A percentile compares a stretch with the other conserved stretches of the same genome.
Evolutionary conservation across 2,797 vertebrate species (phyloP).

Genomic region (Eulemur coronatus): DNA sequence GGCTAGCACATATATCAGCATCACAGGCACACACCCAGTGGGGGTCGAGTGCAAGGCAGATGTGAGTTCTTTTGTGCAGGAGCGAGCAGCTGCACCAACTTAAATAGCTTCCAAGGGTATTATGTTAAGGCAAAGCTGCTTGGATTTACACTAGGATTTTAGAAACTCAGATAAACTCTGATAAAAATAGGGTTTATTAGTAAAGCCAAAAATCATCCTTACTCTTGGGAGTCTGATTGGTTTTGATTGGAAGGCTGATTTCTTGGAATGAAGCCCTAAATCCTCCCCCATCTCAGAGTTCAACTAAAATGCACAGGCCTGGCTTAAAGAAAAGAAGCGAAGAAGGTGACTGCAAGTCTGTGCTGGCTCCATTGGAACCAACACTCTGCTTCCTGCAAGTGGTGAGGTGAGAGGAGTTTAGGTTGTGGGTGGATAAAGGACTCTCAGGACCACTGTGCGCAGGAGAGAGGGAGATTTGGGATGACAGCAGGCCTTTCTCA

Average conservation of each 20-base stretch:
- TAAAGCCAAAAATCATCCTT: neutral
- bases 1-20: neutral
- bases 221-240: neutral
- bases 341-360: neutral
- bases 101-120: neutral
- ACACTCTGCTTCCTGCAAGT: neutral
- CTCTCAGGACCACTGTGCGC: neutral
- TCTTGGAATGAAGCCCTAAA: neutral
- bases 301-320: neutral
- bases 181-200: constrained; percentile 11
- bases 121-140: neutral
- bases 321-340: neutral
- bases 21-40: neutral
- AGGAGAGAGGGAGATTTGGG: neutral
- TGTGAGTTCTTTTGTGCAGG: neutral
- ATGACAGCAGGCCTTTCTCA: neutral
- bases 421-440: neutral
- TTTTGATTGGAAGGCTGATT: neutral
- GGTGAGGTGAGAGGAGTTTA: neutral
- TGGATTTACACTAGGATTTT: neutral
- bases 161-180: neutral
- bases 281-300: neutral
- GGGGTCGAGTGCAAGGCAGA: neutral
- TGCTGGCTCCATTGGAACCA: neutral
- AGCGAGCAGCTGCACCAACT: neutral